Evolutionary conservation across 2,113 vertebrate genomes (phyloP).

Genomic region (Pomatostomus ruficeps): DNA sequence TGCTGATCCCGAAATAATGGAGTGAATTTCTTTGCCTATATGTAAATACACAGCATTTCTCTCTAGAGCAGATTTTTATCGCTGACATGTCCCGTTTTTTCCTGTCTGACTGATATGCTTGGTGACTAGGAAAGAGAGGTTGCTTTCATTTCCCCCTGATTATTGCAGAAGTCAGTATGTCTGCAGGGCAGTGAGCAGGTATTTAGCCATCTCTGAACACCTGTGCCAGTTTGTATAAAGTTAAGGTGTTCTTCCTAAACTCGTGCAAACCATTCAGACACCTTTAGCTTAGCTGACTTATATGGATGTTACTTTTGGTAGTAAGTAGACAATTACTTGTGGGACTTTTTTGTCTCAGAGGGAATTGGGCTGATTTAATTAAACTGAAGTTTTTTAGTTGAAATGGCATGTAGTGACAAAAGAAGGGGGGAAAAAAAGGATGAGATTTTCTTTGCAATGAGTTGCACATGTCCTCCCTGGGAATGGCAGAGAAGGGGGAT

Average conservation of each 20-base stretch:
- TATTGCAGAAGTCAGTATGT: neutral
- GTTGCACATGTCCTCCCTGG: neutral
- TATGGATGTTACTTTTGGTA: neutral
- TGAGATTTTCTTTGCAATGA: neutral
- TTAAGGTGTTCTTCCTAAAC: neutral
- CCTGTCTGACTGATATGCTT: neutral
- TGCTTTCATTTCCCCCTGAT: neutral
- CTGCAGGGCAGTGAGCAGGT: neutral
- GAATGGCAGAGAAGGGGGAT: neutral
- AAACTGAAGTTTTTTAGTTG: neutral
- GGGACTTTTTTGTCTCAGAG: neutral
- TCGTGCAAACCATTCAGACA: neutral
- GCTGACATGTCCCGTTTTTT: neutral
- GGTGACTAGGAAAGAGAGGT: neutral
- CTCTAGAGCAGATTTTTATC: neutral
- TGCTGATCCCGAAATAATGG: neutral
- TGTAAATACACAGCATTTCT: neutral
- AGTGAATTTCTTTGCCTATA: neutral
- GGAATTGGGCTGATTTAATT: neutral
- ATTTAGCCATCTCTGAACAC: neutral
- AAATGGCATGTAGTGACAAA: accelerated
- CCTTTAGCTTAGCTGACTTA: neutral
- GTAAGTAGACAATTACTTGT: neutral
- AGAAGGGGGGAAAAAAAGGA: neutral
- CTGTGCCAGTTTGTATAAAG: neutral